phyloP scores from a whole-genome alignment of 1,140 invertebrate species.

The Cherax destructor region DNA sequence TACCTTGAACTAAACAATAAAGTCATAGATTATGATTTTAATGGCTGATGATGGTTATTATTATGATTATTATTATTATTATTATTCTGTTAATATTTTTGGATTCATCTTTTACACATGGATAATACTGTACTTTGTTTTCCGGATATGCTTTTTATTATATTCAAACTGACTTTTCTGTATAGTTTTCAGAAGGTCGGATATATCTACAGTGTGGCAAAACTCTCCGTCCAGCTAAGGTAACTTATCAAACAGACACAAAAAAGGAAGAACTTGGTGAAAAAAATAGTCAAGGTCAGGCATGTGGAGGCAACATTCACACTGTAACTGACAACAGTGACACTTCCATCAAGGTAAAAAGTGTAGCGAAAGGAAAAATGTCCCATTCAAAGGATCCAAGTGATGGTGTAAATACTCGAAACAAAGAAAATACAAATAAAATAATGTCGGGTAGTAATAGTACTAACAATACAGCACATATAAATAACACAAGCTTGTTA shows the following conservation, averaged over 20 bases:
- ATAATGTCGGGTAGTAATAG: neutral
- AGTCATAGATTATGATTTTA: no score
- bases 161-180: neutral
- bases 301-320: neutral
- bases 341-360: neutral
- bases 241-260: conserved; percentile 13
- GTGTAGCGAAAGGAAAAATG: neutral
- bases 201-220: conserved; percentile 49
- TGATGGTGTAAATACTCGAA: neutral
- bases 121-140: no score
- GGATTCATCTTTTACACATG: no score
- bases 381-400: neutral
- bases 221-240: conserved; percentile 33
- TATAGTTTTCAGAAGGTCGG: conserved; percentile 46
- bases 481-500: neutral
- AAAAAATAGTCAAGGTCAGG: neutral
- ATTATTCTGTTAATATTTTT: no score
- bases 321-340: neutral
- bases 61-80: no score
- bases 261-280: conserved; percentile 15
- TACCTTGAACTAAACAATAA: no score
- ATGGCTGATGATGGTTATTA: no score
- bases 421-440: conserved; percentile 3
- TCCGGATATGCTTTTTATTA: neutral
- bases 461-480: neutral